Evolutionary conservation across 2,113 vertebrate genomes (phyloP).

Genomic region (Smithornis capensis): DNA sequence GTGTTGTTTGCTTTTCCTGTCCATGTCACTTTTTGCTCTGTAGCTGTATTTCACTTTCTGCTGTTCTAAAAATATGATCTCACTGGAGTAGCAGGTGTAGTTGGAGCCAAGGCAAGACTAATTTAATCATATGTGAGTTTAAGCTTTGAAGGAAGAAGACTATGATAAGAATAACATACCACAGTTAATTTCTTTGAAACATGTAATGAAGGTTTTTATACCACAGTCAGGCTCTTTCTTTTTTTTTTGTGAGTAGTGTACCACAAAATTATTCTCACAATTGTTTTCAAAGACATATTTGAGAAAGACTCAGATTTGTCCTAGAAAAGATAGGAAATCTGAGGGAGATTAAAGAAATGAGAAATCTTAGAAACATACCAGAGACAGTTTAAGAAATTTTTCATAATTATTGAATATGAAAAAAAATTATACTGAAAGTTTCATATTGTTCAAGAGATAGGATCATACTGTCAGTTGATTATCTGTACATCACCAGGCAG

Average conservation of each 20-base stretch:
- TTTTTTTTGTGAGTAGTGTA: not conserved
- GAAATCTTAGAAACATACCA: not conserved
- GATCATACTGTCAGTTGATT: not conserved
- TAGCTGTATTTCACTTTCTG: not conserved
- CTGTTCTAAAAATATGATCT: conserved; percentile 26
- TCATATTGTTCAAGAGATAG: not conserved
- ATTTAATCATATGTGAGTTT: not conserved
- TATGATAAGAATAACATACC: not conserved
- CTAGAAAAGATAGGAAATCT: not conserved
- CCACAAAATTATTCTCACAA: not conserved
- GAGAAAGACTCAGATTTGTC: not conserved
- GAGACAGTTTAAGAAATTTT: not conserved
- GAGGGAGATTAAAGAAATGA: not conserved
- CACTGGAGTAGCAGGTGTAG: conserved; percentile 27
- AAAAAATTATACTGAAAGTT: not conserved
- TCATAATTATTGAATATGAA: not conserved
- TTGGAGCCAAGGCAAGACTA: conserved; percentile 1
- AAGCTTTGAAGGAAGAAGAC: not conserved
- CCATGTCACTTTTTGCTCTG: not conserved
- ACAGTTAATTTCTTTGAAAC: not conserved
- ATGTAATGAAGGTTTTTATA: not conserved
- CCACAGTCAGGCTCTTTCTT: not conserved
- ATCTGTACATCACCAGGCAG: not conserved
- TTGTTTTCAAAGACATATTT: not conserved
- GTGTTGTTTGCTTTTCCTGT: not conserved